These are phyloP conservation scores for Gisinianus flammeolus DNA, from an alignment of 2,888 invertebrate species.

Conservation along the genomic window DNA sequence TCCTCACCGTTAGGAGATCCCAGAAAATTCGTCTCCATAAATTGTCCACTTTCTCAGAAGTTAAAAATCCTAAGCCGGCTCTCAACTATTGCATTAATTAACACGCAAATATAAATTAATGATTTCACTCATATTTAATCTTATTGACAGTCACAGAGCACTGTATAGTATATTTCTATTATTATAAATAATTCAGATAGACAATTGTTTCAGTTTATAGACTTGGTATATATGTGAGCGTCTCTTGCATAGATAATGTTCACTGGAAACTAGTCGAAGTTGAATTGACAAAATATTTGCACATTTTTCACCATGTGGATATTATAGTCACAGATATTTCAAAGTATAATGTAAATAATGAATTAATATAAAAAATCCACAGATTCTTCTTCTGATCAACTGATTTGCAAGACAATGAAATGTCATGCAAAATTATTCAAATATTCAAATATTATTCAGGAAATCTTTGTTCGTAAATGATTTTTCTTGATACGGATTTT, in stretches of 20 bases:
- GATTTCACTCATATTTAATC: background rate
- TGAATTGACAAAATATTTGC: background rate
- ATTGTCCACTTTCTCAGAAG: conserved; percentile 19
- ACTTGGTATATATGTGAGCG: background rate
- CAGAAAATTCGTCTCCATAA: conserved; percentile 49
- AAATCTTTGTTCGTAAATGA: background rate
- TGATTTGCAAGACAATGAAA: too few relatives aligned
- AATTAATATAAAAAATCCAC: too few relatives aligned
- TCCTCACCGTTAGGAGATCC: conserved; percentile 46
- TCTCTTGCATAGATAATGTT: background rate
- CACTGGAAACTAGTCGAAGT: background rate
- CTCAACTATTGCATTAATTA: background rate
- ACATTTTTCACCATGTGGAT: background rate
- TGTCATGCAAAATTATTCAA: background rate
- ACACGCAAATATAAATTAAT: background rate
- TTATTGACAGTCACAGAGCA: background rate
- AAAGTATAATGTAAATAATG: too few relatives aligned
- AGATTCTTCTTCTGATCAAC: too few relatives aligned
- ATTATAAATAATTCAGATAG: background rate
- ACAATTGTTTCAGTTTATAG: background rate
- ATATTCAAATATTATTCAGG: conserved; percentile 6
- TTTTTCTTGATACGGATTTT: too few relatives aligned
- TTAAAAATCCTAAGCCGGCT: conserved; percentile 2
- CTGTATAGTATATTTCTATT: background rate
- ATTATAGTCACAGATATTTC: too few relatives aligned